phyloP scores from a whole-genome alignment of 2,888 invertebrate species.

The Patella caerulea region DNA sequence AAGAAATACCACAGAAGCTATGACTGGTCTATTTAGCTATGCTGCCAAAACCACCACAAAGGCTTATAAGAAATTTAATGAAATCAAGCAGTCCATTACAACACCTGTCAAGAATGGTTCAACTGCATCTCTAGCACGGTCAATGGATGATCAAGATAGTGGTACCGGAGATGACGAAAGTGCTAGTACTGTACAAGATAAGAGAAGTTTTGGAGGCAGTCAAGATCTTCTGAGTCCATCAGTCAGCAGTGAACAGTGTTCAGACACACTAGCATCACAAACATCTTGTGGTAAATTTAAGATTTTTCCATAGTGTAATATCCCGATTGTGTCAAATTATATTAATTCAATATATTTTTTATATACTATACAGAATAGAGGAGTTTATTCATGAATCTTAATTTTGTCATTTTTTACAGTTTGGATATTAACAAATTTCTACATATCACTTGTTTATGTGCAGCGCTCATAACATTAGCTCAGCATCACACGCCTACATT shows the following conservation, averaged over 20 bases:
- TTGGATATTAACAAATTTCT: too few species aligned
- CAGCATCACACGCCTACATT: too few species aligned
- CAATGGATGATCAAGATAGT: conserved; percentile 51
- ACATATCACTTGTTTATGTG: too few species aligned
- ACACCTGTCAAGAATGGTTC: conserved; percentile 60
- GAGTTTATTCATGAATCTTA: too few species aligned
- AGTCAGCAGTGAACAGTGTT: conserved; percentile 28
- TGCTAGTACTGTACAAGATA: conserved; percentile 29
- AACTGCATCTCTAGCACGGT: conserved; percentile 49
- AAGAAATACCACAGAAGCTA: conserved; percentile 51
- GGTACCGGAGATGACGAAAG: conserved; percentile 44
- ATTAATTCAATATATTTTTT: too few species aligned
- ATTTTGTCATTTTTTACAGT: too few species aligned
- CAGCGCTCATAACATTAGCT: too few species aligned
- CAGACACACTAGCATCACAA: conserved; percentile 28
- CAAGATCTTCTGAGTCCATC: conserved; percentile 42
- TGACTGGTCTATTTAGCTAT: conserved; percentile 59
- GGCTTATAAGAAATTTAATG: conserved; percentile 61
- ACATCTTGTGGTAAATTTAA: too few species aligned
- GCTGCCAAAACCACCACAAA: conserved; percentile 57
- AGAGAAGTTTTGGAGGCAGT: conserved; percentile 35
- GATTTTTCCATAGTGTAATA: too few species aligned
- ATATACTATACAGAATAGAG: too few species aligned
- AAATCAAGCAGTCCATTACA: conserved; percentile 65
- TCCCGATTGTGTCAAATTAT: too few species aligned